phyloP scores from a whole-genome alignment of 2,888 invertebrate genomes.

The Graphium colonna region DNA sequence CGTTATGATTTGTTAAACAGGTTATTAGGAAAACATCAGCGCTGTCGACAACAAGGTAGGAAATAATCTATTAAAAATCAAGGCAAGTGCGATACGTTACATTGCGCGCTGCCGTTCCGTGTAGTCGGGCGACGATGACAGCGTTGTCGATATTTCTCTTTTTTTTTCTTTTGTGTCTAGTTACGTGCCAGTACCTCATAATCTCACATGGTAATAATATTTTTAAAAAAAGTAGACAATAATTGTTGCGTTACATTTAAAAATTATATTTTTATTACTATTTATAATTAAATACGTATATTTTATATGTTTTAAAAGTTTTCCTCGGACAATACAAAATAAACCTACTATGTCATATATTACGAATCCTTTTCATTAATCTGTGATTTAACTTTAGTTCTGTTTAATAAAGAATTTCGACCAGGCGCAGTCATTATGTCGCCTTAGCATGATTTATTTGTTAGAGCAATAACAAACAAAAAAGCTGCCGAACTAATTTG shows the following conservation, averaged over 20 bases:
- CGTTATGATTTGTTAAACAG: conserved; percentile 73
- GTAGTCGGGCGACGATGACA: conserved; percentile 14
- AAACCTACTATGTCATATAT: neutral
- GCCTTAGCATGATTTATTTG: neutral
- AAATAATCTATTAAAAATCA: conserved; percentile 52
- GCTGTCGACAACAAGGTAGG: conserved; percentile 57
- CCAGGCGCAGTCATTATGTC: neutral
- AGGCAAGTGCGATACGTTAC: conserved; percentile 38
- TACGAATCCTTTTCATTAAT: neutral
- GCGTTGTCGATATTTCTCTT: conserved; percentile 7
- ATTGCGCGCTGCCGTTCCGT: conserved; percentile 6
- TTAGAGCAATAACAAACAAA: neutral
- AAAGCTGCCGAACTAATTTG: conserved; percentile 7
- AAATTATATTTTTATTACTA: too few species aligned
- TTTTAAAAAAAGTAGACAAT: too few species aligned
- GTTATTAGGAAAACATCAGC: conserved; percentile 72
- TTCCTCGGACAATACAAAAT: too few species aligned
- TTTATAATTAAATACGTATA: too few species aligned
- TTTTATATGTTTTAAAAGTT: too few species aligned
- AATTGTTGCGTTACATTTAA: too few species aligned
- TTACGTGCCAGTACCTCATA: neutral
- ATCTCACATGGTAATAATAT: neutral
- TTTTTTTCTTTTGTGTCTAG: neutral
- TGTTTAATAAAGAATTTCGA: neutral
- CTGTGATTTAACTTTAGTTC: too few species aligned